These are phyloP conservation scores for Meandrusa payeni DNA, from an alignment of 2,888 invertebrate species.

Conservation along the genomic window DNA sequence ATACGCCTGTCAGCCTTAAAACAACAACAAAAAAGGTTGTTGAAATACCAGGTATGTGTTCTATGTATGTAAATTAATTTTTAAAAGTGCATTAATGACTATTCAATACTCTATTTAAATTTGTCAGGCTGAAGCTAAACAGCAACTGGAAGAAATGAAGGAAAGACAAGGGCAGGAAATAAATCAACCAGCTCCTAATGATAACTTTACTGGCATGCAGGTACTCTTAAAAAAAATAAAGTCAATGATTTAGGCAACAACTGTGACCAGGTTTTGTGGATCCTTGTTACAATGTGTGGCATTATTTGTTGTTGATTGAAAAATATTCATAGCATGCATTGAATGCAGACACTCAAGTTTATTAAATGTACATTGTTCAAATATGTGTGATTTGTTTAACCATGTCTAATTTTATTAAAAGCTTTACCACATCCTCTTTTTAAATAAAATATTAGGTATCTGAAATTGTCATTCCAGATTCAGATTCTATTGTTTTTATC, in stretches of 20 bases:
- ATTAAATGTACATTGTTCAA: conserved; percentile 1
- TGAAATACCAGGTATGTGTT: conserved; percentile 66
- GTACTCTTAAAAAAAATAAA: conserved; percentile 43
- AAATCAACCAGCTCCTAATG: conserved; percentile 61
- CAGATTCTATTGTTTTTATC: no score
- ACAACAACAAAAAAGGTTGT: conserved; percentile 78
- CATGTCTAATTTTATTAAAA: conserved; percentile 3
- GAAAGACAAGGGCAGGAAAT: conserved; percentile 63
- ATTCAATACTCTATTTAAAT: no score
- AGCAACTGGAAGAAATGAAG: conserved; percentile 71
- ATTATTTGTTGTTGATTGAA: conserved; percentile 43
- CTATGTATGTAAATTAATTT: no score
- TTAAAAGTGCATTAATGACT: no score
- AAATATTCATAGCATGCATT: conserved; percentile 49
- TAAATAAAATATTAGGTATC: no score
- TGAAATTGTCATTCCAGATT: no score
- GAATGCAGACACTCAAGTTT: conserved; percentile 30
- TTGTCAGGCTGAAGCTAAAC: conserved; percentile 73
- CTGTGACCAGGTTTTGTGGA: conserved; percentile 64
- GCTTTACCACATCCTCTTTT: not conserved
- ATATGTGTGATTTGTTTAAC: conserved; percentile 17
- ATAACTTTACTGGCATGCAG: conserved; percentile 58
- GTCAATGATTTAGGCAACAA: conserved; percentile 46
- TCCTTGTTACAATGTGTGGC: conserved; percentile 56
- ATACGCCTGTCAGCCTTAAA: conserved; percentile 79